Conservation (phyloP, 2,113 vertebrate genomes). For the Alexandromys fortis region DNA sequence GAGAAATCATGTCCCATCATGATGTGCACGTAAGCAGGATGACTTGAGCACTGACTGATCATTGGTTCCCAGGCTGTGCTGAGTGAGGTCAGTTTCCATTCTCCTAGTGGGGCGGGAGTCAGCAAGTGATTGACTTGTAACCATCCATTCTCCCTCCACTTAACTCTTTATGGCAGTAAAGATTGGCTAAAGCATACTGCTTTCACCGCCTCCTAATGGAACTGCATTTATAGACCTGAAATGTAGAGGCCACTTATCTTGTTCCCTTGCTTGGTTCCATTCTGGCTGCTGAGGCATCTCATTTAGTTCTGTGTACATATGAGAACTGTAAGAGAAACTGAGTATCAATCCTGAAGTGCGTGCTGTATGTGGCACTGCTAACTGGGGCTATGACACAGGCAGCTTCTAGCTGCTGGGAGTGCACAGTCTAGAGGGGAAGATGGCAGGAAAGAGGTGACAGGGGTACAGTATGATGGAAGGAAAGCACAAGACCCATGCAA, state of each 20-base stretch:
- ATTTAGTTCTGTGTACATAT: neutral
- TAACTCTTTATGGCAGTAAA: neutral
- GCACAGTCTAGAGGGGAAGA: neutral
- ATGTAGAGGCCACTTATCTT: neutral
- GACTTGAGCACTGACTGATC: neutral
- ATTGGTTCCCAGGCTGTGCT: neutral
- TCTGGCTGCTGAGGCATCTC: neutral
- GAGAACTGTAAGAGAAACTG: neutral
- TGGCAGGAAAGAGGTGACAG: neutral
- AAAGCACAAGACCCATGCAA: neutral
- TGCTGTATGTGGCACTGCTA: neutral
- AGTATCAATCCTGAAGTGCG: neutral
- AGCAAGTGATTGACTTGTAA: neutral
- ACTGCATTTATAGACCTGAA: neutral
- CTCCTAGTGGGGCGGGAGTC: neutral
- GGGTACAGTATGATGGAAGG: fast-evolving
- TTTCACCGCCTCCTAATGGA: neutral
- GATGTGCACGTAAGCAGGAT: neutral
- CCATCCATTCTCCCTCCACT: neutral
- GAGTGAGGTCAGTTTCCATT: neutral
- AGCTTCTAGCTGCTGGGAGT: neutral
- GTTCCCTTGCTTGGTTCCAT: neutral
- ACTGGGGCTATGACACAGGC: too few relatives aligned
- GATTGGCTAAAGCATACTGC: neutral
- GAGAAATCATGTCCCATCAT: neutral